Base-by-base conservation (phyloP, 2,113 vertebrate species). In the Anoura caudifer region DNA sequence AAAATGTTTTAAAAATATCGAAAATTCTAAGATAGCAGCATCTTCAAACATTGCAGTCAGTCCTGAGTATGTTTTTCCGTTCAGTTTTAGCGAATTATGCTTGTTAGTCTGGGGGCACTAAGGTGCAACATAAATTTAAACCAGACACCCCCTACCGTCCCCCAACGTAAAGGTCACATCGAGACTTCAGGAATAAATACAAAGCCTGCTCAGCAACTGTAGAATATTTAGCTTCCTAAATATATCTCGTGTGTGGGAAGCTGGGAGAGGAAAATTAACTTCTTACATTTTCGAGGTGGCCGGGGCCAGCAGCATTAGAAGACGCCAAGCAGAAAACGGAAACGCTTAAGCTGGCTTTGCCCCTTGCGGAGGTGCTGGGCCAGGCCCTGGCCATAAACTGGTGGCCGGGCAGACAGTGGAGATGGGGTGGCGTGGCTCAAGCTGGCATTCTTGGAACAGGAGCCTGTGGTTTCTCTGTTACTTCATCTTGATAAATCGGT, bases 201-300 rank as follows among this genome's bases (percentile, higher is more conserved):
- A 94, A 96, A 97, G 83, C 94, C 96, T 97, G 90, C 59, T 97
- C 54, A 94, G 96, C 92, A 92, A 97, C 95, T 83, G 87, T 89
- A 96, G 98, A 96, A 98, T 97, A 97, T 98, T 98, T 97, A 97
- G 96, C 83, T 97, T 76, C 96, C 98, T 98, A 98, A 98, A 98
- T 98, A 96, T 98, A 98, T 88, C 91, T 96, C 93, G 87, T 97
- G 97, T 98, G 98, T 98, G 97, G 97, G 98, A 98, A 98, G 97
- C 87, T 97, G 83, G 87, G 96, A 97, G 96, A 97, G 94, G 97
- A 97, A 97, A 97, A 94, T 79, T 91, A 83, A 98, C 90, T 81
- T 90, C 88, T 97, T 97, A 82, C 96, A 63, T 97, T 96, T 98
- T 97, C 92, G 17, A 97, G 96, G 61, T 89, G 52, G 28, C 95